Base-by-base conservation (phyloP, 2,113 vertebrate species). In the Rhynchopsitta pachyrhyncha region DNA sequence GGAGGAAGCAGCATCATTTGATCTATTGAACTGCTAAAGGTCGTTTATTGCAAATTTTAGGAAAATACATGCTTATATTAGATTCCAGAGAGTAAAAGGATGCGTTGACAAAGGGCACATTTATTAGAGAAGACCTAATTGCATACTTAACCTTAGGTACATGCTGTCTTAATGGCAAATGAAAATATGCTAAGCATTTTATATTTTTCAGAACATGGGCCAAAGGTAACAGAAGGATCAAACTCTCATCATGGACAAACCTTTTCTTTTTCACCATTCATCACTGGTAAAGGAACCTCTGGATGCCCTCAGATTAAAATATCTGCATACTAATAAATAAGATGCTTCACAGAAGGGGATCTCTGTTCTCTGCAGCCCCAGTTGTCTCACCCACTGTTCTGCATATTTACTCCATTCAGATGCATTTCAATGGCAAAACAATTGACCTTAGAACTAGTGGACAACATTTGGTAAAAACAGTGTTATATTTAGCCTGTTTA, bases 41-140 rank as follows among this genome's bases (percentile, higher is more conserved):
- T 63, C 25, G 0, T 39, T 89, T 76, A 49, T n/a, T n/a, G 44
- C 52, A 76, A 41, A 57, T 86, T 75, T 91, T 75, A 16, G 12
- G 41, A 82, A 91, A 95, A 82, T 20, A 44, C 19, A n/a, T 33
- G 37, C 79, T 88, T 86, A n/a, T 49, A 60, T 86, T 57, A 80
- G 79, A 90, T 85, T 92, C 46, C 28, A 53, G 62, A 55, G 44
- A 79, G 44, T 47, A 85, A 68, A 87, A 85, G 44, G 57, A 76
- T 78, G 29, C 35, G 18, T 75, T 93, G 81, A 91, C 27, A 89
- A 92, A 91, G 81, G 66, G 39, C 57, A 49, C 33, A 79, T 82
- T 96, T 92, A 82, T 92, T 89, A 92, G 22, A 91, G 49, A 22
- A 89, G 70, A 91, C 41, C 73, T 95, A 93, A 96, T 77, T 90